Evolutionary conservation across 2,888 invertebrate genomes (phyloP).

Genomic region (Troides aeacus): DNA sequence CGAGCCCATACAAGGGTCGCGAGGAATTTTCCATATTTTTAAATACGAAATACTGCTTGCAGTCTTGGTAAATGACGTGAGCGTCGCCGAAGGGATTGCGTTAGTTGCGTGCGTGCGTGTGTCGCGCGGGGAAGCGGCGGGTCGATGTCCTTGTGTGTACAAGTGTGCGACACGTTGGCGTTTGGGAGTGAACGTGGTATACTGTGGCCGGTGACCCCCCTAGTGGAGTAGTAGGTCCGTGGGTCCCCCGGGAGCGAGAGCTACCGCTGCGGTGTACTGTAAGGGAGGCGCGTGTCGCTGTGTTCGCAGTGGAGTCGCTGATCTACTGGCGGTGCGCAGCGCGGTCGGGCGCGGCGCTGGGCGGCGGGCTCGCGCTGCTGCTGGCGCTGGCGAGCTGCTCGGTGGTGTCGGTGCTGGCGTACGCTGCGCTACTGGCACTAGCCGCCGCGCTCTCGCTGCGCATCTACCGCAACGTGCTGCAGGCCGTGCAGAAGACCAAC

Average conservation of each 20-base stretch:
- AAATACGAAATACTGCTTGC: too few species aligned
- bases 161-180: too few species aligned
- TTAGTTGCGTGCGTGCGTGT: too few species aligned
- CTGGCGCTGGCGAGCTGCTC: conserved; percentile 97
- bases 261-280: background rate
- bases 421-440: conserved; percentile 92
- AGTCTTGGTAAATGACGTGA: too few species aligned
- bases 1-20: too few species aligned
- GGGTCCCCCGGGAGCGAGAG: too few species aligned
- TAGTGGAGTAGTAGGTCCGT: background rate
- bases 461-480: conserved; percentile 96
- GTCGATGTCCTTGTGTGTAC: too few species aligned
- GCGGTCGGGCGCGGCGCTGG: conserved; percentile 96
- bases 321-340: conserved; percentile 99
- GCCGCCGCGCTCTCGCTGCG: conserved; percentile 95
- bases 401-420: conserved; percentile 96
- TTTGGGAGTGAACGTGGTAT: too few species aligned
- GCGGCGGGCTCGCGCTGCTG: conserved; percentile 91
- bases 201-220: background rate
- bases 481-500: conserved; percentile 96
- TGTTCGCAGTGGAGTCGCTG: conserved; percentile 91
- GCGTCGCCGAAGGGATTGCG: too few species aligned
- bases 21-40: too few species aligned
- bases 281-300: too few species aligned
- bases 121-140: too few species aligned